phyloP scores from a whole-genome alignment of 2,113 vertebrate genomes.

The Zosterops borbonicus region DNA sequence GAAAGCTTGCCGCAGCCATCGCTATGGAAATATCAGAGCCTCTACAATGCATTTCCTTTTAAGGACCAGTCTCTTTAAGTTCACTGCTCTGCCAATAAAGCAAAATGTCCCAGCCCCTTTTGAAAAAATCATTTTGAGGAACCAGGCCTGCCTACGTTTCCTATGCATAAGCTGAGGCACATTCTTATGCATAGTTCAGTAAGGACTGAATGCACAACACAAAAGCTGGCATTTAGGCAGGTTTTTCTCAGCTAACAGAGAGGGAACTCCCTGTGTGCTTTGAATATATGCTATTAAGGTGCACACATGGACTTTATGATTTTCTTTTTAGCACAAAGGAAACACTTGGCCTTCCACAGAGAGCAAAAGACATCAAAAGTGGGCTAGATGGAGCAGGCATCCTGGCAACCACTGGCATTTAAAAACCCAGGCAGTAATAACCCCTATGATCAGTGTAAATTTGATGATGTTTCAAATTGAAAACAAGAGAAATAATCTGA shows the following conservation, averaged over 20 bases:
- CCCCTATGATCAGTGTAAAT: background rate
- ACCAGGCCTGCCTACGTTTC: background rate
- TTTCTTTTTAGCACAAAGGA: constrained; percentile 36
- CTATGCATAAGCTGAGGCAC: background rate
- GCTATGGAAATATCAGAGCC: background rate
- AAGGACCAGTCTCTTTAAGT: constrained; percentile 31
- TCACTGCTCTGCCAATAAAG: constrained; percentile 8
- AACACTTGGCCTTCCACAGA: background rate
- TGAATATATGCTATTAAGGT: background rate
- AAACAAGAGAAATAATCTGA: constrained; percentile 6
- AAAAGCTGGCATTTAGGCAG: background rate
- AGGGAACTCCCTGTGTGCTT: constrained; percentile 1
- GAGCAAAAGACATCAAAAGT: background rate
- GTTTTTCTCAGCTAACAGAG: constrained; percentile 1
- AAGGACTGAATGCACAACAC: background rate
- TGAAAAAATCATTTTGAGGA: constrained; percentile 12
- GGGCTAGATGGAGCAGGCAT: constrained; percentile 14
- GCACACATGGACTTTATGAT: background rate
- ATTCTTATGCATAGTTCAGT: background rate
- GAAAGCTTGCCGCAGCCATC: background rate
- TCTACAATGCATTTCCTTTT: constrained; percentile 26
- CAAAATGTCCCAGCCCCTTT: background rate
- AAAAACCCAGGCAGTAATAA: constrained; percentile 12
- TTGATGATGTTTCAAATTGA: background rate
- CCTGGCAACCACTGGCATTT: background rate